Evolutionary conservation across 2,113 vertebrate species (phyloP).

Genomic region (Lycocorax pyrrhopterus): DNA sequence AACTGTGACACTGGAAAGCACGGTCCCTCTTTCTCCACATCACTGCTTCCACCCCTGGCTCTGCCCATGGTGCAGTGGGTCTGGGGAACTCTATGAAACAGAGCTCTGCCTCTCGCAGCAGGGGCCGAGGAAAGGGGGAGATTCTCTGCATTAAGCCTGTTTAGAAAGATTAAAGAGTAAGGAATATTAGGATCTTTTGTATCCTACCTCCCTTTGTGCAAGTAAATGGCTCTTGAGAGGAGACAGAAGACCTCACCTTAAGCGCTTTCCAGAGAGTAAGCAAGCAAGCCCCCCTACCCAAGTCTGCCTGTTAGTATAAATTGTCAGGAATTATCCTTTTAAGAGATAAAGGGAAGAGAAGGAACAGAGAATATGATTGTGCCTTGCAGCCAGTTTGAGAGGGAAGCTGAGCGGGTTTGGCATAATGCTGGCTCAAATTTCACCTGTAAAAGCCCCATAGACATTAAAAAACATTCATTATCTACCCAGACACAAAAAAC

Average conservation of each 20-base stretch:
- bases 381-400: slow-evolving; percentile 34
- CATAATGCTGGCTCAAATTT: slow-evolving; percentile 39
- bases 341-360: slow-evolving; percentile 51
- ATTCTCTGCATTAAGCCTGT: not conserved
- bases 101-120: not conserved
- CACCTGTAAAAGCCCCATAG: slow-evolving; percentile 51
- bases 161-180: not conserved
- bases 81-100: not conserved
- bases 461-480: slow-evolving; percentile 60
- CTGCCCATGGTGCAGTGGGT: accelerated
- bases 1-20: not conserved
- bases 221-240: not conserved
- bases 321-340: slow-evolving; percentile 51
- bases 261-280: not conserved
- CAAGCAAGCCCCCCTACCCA: not conserved
- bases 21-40: not conserved
- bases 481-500: slow-evolving; percentile 48
- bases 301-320: not conserved
- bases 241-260: not conserved
- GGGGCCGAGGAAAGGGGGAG: not conserved
- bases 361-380: slow-evolving; percentile 49
- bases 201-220: not conserved
- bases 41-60: not conserved
- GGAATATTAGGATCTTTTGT: not conserved
- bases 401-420: not conserved